Conservation (phyloP, 1,140 invertebrate species). For the Lasioglossum albipes region DNA sequence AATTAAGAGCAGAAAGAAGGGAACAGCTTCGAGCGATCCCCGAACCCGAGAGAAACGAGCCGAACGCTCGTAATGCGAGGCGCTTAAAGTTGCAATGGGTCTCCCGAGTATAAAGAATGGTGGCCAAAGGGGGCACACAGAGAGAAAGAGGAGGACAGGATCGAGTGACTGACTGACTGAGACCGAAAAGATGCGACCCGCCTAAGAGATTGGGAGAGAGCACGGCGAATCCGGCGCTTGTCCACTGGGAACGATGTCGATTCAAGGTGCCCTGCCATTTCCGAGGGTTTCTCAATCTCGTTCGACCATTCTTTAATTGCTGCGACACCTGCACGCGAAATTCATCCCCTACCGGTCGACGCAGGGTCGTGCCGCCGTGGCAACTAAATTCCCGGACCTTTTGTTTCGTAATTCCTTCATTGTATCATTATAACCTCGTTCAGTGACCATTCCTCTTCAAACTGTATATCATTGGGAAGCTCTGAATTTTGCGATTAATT, state of each 20-base stretch:
- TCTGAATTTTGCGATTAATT: no score
- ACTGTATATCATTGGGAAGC: no score
- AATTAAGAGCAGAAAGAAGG: conserved; percentile 63
- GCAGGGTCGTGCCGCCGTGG: no score
- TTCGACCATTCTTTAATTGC: neutral
- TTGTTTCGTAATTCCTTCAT: no score
- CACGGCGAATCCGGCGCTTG: conserved; percentile 6
- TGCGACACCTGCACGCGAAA: no score
- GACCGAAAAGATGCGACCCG: conserved; percentile 65
- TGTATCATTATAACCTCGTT: no score
- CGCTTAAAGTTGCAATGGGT: conserved; percentile 74
- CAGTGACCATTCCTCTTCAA: no score
- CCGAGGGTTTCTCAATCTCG: neutral
- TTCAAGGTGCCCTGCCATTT: neutral
- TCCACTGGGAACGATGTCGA: conserved; percentile 11
- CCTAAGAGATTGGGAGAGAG: conserved; percentile 69
- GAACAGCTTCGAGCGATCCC: conserved; percentile 47
- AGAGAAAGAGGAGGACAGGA: conserved; percentile 52
- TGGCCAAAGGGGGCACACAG: conserved; percentile 32
- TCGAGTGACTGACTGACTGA: conserved; percentile 68
- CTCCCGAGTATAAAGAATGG: conserved; percentile 65
- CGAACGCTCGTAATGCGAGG: conserved; percentile 72
- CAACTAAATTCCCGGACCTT: no score
- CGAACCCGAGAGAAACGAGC: conserved; percentile 65
- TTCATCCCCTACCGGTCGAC: no score